Evolutionary conservation across 2,797 vertebrate species (phyloP), one percentile per base, ranked within the genome.

Genomic region (Fistularia commersonii): DNA sequence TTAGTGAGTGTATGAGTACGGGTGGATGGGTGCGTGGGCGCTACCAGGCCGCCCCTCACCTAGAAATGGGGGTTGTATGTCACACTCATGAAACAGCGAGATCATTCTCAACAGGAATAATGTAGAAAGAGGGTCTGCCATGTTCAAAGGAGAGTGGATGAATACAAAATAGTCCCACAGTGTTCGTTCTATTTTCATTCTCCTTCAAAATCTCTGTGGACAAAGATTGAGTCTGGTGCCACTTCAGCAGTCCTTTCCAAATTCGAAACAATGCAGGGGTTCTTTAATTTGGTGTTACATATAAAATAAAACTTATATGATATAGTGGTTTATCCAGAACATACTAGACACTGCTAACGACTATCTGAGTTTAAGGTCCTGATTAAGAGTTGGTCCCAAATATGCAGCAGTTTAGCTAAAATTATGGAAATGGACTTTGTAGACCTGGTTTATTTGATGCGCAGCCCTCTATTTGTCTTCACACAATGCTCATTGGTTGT

Each of bases 101-200:
- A 64, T 74, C 51, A 57, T 69, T 64, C 55, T 54, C 53, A 38
- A 35, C 36, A 59, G 81, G 56, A 81, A 80, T 80, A 75, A 83
- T 79, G 61, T 63, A 75, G 47, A 69, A 64, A 61, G 61, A 49
- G 55, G 37, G 48, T n/a, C 66, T 71, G 49, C 70, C 68, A 57
- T 72, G 72, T 77, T 66, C 57, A 74, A 64, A 69, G 61, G 79
- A 60, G 69, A 60, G 52, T 32, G 32, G 45, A 62, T 72, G 61
- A 69, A 65, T 61, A 54, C 58, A 45, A 32, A 74, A 57, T 64
- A 51, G 31, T 66, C 61, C 58, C 7, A n/a, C 49, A 47, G 50
- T 39, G 40, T 66, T 71, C 42, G 8, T 33, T 57, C 47, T 53
- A 49, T 65, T 68, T 76, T 69, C 54, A 13, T 53, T 66, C 48